Percentiles rank a stretch among this genome's conserved stretches.
phyloP scores from a whole-genome alignment of 2,888 invertebrate species.

The Atrina japonica region DNA sequence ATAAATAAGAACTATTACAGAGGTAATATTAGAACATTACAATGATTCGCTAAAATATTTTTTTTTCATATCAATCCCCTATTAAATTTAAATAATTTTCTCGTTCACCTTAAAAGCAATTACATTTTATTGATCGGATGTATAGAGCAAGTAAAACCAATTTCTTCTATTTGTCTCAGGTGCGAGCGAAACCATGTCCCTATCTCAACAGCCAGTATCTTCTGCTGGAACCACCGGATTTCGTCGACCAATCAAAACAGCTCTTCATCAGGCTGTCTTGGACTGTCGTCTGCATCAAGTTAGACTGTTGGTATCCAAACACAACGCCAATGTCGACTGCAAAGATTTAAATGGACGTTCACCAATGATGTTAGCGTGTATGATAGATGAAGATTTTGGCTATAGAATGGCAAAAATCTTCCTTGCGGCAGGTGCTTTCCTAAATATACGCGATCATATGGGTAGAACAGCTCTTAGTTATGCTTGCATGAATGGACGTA shows the following conservation, averaged over 20 bases:
- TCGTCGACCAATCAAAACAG: slow-evolving; percentile 76
- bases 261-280: slow-evolving; percentile 78
- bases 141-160: no score
- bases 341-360: slow-evolving; percentile 77
- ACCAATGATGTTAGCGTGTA: slow-evolving; percentile 77
- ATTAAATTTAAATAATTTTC: no score
- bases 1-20: no score
- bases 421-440: slow-evolving; percentile 67
- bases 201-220: slow-evolving; percentile 32
- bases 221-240: slow-evolving; percentile 34
- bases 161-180: slow-evolving; percentile 1
- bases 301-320: slow-evolving; percentile 74
- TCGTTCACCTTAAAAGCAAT: no score
- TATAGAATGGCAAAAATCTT: slow-evolving; percentile 75
- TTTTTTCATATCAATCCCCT: no score
- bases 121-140: no score
- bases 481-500: slow-evolving; percentile 75
- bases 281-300: slow-evolving; percentile 78
- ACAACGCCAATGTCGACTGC: slow-evolving; percentile 73
- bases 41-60: no score
- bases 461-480: slow-evolving; percentile 76
- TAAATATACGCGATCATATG: slow-evolving; percentile 72
- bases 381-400: slow-evolving; percentile 72
- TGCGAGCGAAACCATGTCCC: slow-evolving; percentile 9
- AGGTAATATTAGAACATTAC: no score